Base-by-base conservation (phyloP, 2,888 invertebrate species). In the Trichogramma evanescens region DNA sequence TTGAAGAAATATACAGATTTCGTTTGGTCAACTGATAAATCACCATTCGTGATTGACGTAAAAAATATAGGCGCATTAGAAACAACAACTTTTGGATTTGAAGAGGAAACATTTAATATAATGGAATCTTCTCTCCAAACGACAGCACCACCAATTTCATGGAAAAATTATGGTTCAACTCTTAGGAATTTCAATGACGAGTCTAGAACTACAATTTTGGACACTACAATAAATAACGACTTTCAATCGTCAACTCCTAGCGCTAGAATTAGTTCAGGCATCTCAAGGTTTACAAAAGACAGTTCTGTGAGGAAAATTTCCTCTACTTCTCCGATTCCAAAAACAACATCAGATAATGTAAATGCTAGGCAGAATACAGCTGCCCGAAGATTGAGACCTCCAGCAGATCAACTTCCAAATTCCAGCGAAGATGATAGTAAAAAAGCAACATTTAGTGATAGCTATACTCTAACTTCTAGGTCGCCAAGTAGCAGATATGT, bases 371-470 rank as follows among this genome's bases (percentile, higher is more conserved):
- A 69, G 54, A 69, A 72, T 26, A 75, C 74, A 65, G 63, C 75
- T 41, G 62, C 74, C 13, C 70, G 69, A 63, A 71, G 74, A 6
- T 53, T 76, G 41, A 68, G 74, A 42, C 70, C 72, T 1, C 56
- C 65, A 48, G 40, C 55, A 5, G 62, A 62, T 38, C n/a, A 57
- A 46, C 59, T 50, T 38, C 54, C 59, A n/a, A 61, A 62, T 51
- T 42, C 9, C 5, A 26, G 26, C 26, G 26, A 26, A 26, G 26
- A 26, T 26, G 26, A 26, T 26, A 26, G 26, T 26, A 44, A 45
- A 57, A 48, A 7, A 48, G 56, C 43, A 9, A 39, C 8, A 2
- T 26, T 50, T n/a, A 44, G 46, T 9, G 7, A 40, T 4, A 40
- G 10, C 6, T 45, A 41, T 13, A 56, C 56, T 7, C 51, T 46